Base-by-base conservation (phyloP, 2,888 invertebrate species). In the Dendrolimus houi region DNA sequence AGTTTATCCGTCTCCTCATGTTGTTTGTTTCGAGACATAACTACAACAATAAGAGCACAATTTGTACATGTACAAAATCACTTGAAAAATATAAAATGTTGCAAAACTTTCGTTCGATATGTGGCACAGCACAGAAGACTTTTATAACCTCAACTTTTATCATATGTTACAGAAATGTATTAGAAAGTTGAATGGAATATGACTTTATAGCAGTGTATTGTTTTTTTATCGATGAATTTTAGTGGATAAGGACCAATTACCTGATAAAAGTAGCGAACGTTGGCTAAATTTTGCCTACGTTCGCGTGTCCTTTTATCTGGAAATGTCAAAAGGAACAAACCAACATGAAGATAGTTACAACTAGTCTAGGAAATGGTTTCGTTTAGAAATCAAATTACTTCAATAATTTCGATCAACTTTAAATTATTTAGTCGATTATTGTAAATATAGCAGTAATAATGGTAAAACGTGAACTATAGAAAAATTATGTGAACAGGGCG, bases 1-100 rank as follows among this genome's bases (percentile, higher is more conserved):
- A 98, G 94, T 84, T 96, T 96, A 80, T 98, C 98, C 47, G 95
- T 95, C 86, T 97, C 97, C 76, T 97, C 97, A 70, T 81, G 75
- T 91, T 92, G 68, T 94, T 94, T 90, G 93, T 94, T 87, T 67
- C 89, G 85, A 74, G 90, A 89, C 90, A 90, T 90, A 71, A 74
- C 89, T 90, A 82, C 58, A 61, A 59, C 54, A 71, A 71, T 68
- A 68, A 63, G 47, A 47, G 9, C 47, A 47, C 47, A 47, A 29
- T 9, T 47, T 12, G 6, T 40, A 62, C 62, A 67, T 60, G 61
- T 64, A 59, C 65, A 56, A 67, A 67, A 60, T 57, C 55, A 60
- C 62, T 58, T 55, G 53, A 58, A 53, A 58, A 59, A 57, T 55
- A 57, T 42, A 47, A 54, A 60, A 29, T 29, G 29, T 29, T 29